These are phyloP conservation scores for Gymnocypris eckloni DNA, from an alignment of 2,797 vertebrate genomes.

Conservation along the genomic window DNA sequence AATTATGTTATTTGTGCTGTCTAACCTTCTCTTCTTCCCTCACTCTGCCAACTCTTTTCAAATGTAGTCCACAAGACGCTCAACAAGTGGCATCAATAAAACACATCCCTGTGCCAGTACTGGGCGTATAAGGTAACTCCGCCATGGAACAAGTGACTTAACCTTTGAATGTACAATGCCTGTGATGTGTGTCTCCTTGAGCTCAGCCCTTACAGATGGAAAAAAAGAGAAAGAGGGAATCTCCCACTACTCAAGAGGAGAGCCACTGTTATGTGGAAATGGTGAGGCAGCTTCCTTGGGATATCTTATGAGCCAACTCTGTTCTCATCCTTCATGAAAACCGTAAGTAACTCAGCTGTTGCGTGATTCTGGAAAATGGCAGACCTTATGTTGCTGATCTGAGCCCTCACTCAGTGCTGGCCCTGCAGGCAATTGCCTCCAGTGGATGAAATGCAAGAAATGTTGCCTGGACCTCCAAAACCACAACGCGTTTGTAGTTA, in stretches of 20 bases:
- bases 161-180: slow-evolving; percentile 26
- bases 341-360: slow-evolving; percentile 38
- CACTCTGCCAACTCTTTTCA: slow-evolving; percentile 5
- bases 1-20: not conserved
- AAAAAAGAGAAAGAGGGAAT: slow-evolving; percentile 25
- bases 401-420: slow-evolving; percentile 7
- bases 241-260: slow-evolving; percentile 28
- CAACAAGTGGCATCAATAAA: slow-evolving; percentile 5
- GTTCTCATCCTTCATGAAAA: slow-evolving; percentile 45
- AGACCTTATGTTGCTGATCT: slow-evolving; percentile 1
- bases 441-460: slow-evolving; percentile 50
- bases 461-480: slow-evolving; percentile 46
- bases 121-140: not conserved
- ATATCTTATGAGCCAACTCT: slow-evolving; percentile 44
- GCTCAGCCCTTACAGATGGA: not conserved
- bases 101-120: not conserved
- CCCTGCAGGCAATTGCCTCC: slow-evolving; percentile 28
- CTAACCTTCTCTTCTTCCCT: not conserved
- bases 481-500: slow-evolving; percentile 46
- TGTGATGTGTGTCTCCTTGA: slow-evolving; percentile 21
- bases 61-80: not conserved
- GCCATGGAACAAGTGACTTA: slow-evolving; percentile 39
- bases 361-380: slow-evolving; percentile 41
- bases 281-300: slow-evolving; percentile 28
- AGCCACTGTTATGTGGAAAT: slow-evolving; percentile 44